Conservation (phyloP, 1,140 invertebrate species). For the Phymorhynchus buccinoides region DNA sequence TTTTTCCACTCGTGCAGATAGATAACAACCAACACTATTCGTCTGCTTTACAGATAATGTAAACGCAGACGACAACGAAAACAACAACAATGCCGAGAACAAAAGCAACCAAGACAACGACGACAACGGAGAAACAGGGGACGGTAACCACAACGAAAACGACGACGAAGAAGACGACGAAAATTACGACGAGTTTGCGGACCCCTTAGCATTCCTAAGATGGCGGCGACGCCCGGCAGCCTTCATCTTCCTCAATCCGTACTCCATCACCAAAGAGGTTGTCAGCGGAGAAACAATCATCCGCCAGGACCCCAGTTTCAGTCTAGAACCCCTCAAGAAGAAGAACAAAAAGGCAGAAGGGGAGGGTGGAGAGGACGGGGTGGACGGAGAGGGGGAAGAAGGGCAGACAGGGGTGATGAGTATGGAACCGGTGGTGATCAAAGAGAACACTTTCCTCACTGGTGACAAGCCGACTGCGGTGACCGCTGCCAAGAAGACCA, state of each 20-base stretch:
- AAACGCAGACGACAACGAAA: background rate
- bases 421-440: background rate
- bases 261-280: background rate
- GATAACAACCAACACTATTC: background rate
- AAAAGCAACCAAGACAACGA: background rate
- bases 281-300: background rate
- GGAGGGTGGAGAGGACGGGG: too few relatives aligned
- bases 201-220: background rate
- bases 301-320: background rate
- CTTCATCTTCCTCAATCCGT: slow-evolving; percentile 1
- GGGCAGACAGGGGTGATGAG: background rate
- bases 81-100: background rate
- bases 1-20: too few relatives aligned
- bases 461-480: too few relatives aligned
- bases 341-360: background rate
- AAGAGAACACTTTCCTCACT: background rate
- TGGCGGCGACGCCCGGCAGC: background rate
- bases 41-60: background rate
- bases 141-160: background rate
- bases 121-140: background rate
- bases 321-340: background rate
- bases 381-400: too few relatives aligned
- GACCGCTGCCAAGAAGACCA: too few relatives aligned
- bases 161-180: background rate
- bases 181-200: background rate